These are phyloP conservation scores for Noctilio leporinus DNA, from an alignment of 2,113 vertebrate species.

Conservation along the genomic window DNA sequence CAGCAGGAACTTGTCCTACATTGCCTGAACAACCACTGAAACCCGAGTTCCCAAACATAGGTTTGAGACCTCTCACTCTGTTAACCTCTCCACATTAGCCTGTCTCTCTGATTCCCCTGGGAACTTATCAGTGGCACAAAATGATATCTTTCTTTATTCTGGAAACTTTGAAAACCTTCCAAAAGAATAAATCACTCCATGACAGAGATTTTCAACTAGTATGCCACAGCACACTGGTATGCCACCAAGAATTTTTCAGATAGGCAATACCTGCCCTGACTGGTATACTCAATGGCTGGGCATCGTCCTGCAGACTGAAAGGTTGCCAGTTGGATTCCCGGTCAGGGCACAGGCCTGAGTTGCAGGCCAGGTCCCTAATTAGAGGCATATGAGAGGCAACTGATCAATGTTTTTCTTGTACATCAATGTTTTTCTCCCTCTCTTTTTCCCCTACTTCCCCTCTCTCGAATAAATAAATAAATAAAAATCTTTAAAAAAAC, in stretches of 20 bases:
- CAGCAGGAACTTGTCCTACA: neutral
- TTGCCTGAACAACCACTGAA: constrained; percentile 33
- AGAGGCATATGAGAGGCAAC: no score
- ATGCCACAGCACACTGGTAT: neutral
- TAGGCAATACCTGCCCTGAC: no score
- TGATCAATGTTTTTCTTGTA: no score
- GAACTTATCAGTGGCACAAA: constrained; percentile 66
- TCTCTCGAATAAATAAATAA: no score
- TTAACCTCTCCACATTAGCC: constrained; percentile 64
- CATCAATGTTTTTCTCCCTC: no score
- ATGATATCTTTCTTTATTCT: constrained; percentile 71
- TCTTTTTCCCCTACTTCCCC: no score
- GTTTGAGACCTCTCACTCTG: constrained; percentile 37
- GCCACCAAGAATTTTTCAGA: neutral
- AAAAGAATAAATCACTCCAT: constrained; percentile 75
- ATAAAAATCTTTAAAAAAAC: no score
- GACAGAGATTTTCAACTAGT: neutral
- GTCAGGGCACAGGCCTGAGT: no score
- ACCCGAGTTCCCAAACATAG: constrained; percentile 40
- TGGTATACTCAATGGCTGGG: no score
- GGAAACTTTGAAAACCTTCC: constrained; percentile 69
- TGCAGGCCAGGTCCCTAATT: no score
- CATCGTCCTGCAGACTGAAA: no score
- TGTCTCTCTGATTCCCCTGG: neutral
- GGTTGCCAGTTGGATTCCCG: no score